These are phyloP conservation scores for Tachina fera DNA, from an alignment of 2,888 invertebrate species.

Conservation along the genomic window DNA sequence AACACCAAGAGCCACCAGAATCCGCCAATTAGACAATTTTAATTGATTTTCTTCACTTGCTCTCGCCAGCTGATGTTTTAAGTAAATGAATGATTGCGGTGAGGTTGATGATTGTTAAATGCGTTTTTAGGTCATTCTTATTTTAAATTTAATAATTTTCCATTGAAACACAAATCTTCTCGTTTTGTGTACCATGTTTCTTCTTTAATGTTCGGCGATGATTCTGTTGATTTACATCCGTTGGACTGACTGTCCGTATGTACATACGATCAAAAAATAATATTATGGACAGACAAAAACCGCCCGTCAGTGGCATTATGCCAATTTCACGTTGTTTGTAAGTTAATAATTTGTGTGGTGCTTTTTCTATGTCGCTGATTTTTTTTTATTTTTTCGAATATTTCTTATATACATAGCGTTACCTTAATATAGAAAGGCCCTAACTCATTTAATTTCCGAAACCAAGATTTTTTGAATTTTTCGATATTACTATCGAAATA, in stretches of 20 bases:
- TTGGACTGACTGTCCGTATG: slow-evolving; percentile 16
- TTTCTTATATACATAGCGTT: too few relatives aligned
- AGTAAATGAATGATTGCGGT: not conserved
- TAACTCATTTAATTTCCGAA: too few relatives aligned
- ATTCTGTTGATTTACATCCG: slow-evolving; percentile 65
- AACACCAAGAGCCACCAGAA: slow-evolving; percentile 4
- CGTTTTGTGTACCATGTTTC: slow-evolving; percentile 45
- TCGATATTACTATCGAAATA: too few relatives aligned
- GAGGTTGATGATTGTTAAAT: slow-evolving; percentile 60
- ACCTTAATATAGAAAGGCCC: too few relatives aligned
- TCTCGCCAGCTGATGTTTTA: not conserved
- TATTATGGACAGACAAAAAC: not conserved
- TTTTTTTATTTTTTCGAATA: slow-evolving; percentile 31
- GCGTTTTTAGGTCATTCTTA: slow-evolving; percentile 77
- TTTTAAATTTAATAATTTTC: slow-evolving; percentile 75
- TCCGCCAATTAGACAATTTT: slow-evolving; percentile 16
- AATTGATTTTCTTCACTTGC: slow-evolving; percentile 4
- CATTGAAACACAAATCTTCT: slow-evolving; percentile 47
- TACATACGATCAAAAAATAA: slow-evolving; percentile 6
- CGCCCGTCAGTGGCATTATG: slow-evolving; percentile 54
- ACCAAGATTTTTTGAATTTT: too few relatives aligned
- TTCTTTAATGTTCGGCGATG: slow-evolving; percentile 43
- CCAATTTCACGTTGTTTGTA: slow-evolving; percentile 49
- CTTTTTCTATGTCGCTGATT: slow-evolving; percentile 48
- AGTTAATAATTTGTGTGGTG: slow-evolving; percentile 55